Conservation (phyloP, 2,888 invertebrate genomes). For the Pandemis corylana region DNA sequence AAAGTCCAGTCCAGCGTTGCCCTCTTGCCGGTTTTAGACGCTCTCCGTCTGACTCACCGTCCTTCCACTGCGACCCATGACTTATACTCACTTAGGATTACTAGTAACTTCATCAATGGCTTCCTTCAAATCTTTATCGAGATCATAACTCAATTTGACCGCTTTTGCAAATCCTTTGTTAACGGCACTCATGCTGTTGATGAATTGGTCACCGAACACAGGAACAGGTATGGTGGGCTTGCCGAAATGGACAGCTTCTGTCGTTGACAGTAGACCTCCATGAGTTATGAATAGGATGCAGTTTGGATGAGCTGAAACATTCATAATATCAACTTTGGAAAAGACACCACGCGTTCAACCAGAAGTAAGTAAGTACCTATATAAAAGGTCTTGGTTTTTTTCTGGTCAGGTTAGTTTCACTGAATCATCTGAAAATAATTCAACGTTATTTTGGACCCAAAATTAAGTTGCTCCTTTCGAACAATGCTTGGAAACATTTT, state of each 20-base stretch:
- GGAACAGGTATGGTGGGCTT: constrained; percentile 43
- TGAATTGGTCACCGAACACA: constrained; percentile 41
- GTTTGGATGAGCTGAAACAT: constrained; percentile 43
- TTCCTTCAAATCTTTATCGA: constrained; percentile 29
- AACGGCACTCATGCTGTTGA: constrained; percentile 41
- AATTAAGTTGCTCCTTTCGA: no score
- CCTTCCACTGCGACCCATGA: no score
- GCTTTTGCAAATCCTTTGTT: constrained; percentile 39
- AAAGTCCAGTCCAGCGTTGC: no score
- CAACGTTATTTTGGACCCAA: no score
- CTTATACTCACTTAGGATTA: constrained; percentile 41
- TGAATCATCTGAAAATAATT: no score
- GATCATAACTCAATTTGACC: constrained; percentile 34
- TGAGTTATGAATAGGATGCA: constrained; percentile 42
- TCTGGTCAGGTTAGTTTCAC: no score
- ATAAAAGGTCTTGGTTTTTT: no score
- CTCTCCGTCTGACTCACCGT: no score
- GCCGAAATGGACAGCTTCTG: constrained; percentile 42
- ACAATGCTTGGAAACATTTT: no score
- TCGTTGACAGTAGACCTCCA: constrained; percentile 43
- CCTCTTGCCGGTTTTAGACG: no score
- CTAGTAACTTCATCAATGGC: constrained; percentile 38
- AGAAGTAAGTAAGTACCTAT: no score
- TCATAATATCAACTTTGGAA: not conserved
- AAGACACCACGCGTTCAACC: no score